These are phyloP conservation scores for Chaetura pelagica DNA, from an alignment of 2,113 vertebrate species.

Conservation along the genomic window DNA sequence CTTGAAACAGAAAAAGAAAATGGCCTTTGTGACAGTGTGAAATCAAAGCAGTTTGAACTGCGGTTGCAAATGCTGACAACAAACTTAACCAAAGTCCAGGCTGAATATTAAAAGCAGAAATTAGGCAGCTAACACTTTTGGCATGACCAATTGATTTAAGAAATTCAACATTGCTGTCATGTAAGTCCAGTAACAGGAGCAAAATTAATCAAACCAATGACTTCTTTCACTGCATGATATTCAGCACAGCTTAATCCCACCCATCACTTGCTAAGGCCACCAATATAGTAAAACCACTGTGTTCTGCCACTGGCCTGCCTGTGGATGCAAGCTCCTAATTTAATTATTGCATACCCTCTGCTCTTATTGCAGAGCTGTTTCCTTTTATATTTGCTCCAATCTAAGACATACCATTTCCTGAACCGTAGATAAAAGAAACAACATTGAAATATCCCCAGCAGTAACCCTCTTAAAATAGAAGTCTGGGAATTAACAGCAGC, in stretches of 20 bases:
- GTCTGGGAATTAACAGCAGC: background rate
- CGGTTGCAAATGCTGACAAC: background rate
- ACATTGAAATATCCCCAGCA: background rate
- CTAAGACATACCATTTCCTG: background rate
- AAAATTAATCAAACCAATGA: background rate
- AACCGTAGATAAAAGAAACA: conserved; percentile 10
- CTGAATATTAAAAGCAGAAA: background rate
- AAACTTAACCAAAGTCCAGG: background rate
- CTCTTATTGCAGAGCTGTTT: conserved; percentile 12
- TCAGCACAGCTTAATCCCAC: background rate
- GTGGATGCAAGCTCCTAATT: background rate
- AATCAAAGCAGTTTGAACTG: background rate
- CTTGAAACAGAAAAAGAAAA: background rate
- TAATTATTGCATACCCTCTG: background rate
- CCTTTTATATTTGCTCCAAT: conserved; percentile 12
- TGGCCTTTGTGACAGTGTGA: background rate
- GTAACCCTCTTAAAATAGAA: conserved; percentile 26
- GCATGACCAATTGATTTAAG: background rate
- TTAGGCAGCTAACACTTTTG: background rate
- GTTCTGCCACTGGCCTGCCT: background rate
- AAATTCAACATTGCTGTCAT: conserved; percentile 2
- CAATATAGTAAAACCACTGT: background rate
- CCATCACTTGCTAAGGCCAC: background rate
- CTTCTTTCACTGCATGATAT: background rate
- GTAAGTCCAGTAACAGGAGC: background rate